Evolutionary conservation across 2,797 vertebrate species (phyloP), one percentile per base, ranked within the genome.

Genomic region (Setipinna tenuifilis): DNA sequence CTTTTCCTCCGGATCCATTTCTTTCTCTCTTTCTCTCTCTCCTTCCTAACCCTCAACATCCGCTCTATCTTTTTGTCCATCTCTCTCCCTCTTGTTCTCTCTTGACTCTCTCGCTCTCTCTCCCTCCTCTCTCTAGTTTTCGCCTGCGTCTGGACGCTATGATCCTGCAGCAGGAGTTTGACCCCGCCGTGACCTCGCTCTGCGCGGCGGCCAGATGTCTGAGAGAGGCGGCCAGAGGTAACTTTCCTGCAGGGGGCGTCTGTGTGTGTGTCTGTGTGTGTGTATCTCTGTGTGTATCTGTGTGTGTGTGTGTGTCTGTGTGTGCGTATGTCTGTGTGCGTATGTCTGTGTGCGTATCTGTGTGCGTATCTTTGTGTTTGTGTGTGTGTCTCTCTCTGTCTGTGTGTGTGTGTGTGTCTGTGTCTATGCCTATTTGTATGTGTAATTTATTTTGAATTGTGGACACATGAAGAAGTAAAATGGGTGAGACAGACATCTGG

Each of bases 111-210:
- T 81, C 46, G 21, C 75, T 31, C 83, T 14, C 50, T 25, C 28
- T 23, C 48, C 68, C 61, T 54, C 46, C 81, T 6, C 28, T 9
- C 54, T 87, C 82, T 91, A 97, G 96, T 88, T 96, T 96, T 93
- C 94, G 95, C 16, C 92, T 96, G 81, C 94, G 94, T 86, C 93
- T 97, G 90, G 95, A 96, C 81, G 94, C 94, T 85, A 95, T 96
- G 95, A 96, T 97, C 90, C 93, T 97, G 83, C 95, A 95, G 89
- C 95, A 96, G 93, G 96, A 96, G 96, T 96, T 97, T 90, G 95
- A 96, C 93, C 95, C 94, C 0, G 93, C 94, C 21, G 91, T 96
- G 93, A 95, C 95, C 93, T 96, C 96, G 92, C 92, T 96, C 93
- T 96, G 96, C 93, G 94, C 94, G 93, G 95, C 95, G 87, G 96